Percentiles rank a stretch among this genome's conserved stretches.
Conservation (phyloP, 2,113 vertebrate species). For the Pelobates fuscus region DNA sequence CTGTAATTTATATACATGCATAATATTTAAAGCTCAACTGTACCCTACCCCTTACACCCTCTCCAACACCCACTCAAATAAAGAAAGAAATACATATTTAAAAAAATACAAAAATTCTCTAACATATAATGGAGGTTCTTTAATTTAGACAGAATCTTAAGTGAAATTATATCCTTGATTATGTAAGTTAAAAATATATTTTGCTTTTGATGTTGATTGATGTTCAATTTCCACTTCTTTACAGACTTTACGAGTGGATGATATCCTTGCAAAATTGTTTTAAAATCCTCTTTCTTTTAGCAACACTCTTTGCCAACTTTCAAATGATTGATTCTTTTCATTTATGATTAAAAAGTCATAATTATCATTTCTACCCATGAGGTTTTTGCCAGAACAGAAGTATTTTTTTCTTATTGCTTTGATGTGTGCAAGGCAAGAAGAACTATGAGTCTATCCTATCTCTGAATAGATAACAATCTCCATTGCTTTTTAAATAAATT, state of each 20-base stretch:
- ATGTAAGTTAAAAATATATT: no score
- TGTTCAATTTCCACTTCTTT: constrained; percentile 11
- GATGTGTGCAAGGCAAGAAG: constrained; percentile 21
- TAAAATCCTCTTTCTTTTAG: constrained; percentile 32
- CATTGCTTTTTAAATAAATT: constrained; percentile 38
- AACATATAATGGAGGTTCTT: no score
- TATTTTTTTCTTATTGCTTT: constrained; percentile 32
- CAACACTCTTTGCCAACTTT: constrained; percentile 28
- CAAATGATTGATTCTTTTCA: constrained; percentile 45
- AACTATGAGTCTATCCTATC: constrained; percentile 33
- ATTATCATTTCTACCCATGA: constrained; percentile 48
- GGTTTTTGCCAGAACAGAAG: constrained; percentile 36
- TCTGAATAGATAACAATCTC: constrained; percentile 43
- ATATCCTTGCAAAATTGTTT: constrained; percentile 20
- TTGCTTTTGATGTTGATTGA: not conserved
- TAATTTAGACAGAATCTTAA: no score
- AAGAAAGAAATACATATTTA: no score
- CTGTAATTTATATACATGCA: no score
- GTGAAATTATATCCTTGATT: no score
- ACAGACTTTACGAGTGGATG: constrained; percentile 13
- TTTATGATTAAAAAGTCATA: constrained; percentile 50
- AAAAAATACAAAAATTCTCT: no score
- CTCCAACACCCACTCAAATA: no score
- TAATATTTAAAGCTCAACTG: no score
- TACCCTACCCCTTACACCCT: no score